Evolutionary conservation across 2,797 vertebrate genomes (phyloP), one percentile per base, ranked within the genome.

Genomic region (Hyperoplus lanceolatus): DNA sequence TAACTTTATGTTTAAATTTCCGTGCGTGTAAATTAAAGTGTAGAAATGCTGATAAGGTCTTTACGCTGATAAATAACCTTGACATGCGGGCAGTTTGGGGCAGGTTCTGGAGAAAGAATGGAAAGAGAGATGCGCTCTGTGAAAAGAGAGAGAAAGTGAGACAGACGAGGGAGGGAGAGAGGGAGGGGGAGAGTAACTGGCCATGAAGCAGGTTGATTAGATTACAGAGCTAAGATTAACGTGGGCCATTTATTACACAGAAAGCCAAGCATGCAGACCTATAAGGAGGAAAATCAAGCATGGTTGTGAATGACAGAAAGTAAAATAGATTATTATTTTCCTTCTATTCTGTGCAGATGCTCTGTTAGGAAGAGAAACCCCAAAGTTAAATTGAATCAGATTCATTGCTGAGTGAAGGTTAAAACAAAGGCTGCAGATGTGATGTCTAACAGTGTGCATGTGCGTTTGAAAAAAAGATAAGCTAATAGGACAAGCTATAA

Each of bases 201-300:
- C 74, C 84, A 87, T 88, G 81, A 86, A 85, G 88, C 85, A 86
- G 86, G 88, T 89, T 94, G 89, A 96, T 95, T 93, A 84, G 91
- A 94, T 96, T 94, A 94, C 86, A 81, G 78, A 84, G 77, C 83
- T 72, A 81, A 80, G 82, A 84, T 89, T 70, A 87, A 81, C 82
- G 78, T 70, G 73, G 85, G 80, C 87, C 91, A 89, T 94, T 93
- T 89, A 89, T 94, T 90, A 90, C 65, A 70, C 70, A 81, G 72
- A 88, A 57, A 90, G 80, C 85, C 86, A 87, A 89, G 85, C 61
- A 14, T 75, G 67, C 64, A 83, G 56, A 58, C 15, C 21, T 41
- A 56, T 41, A 67, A 48, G n/a, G 55, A 74, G 18, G 67, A 63
- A 45, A 77, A 58, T 51, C 54, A 43, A 53, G 41, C 54, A 64